phyloP scores from a whole-genome alignment of 2,113 vertebrate species.

The Podarcis cretensis region DNA sequence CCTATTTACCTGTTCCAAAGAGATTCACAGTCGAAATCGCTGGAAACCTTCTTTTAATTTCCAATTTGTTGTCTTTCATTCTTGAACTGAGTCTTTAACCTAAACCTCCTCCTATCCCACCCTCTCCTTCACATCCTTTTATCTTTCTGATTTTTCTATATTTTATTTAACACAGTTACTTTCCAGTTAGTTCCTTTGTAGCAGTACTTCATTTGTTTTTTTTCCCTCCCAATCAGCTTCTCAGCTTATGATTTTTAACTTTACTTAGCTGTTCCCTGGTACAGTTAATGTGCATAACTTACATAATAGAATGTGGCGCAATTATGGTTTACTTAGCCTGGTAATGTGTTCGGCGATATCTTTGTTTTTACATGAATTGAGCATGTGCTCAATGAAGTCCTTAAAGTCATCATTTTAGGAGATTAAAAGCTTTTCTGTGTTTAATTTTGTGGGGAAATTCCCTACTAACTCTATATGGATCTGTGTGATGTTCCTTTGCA shows the following conservation, averaged over 20 bases:
- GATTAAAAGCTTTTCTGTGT: conserved; percentile 25
- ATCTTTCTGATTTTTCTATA: not conserved
- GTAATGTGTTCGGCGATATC: not conserved
- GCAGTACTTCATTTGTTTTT: conserved; percentile 50
- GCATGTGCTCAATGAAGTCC: not conserved
- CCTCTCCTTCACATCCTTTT: not conserved
- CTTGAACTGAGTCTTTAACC: not conserved
- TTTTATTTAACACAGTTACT: not conserved
- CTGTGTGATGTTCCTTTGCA: not conserved
- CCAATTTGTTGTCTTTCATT: not conserved
- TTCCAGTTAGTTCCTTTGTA: not conserved
- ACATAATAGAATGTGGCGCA: not conserved
- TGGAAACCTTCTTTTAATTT: not conserved
- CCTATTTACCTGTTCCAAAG: not conserved
- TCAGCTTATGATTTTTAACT: not conserved
- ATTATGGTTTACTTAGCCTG: not conserved
- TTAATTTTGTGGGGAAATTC: not conserved
- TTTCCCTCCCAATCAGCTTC: conserved; percentile 21
- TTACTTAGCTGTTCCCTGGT: not conserved
- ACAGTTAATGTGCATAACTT: not conserved
- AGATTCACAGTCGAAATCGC: not conserved
- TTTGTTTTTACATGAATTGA: not conserved
- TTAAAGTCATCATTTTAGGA: not conserved
- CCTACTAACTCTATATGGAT: not conserved
- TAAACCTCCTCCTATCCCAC: too few relatives aligned